Evolutionary conservation across 2,797 vertebrate species (phyloP), one percentile per base, ranked within the genome.

Genomic region (Petrocephalus schoutedeni): DNA sequence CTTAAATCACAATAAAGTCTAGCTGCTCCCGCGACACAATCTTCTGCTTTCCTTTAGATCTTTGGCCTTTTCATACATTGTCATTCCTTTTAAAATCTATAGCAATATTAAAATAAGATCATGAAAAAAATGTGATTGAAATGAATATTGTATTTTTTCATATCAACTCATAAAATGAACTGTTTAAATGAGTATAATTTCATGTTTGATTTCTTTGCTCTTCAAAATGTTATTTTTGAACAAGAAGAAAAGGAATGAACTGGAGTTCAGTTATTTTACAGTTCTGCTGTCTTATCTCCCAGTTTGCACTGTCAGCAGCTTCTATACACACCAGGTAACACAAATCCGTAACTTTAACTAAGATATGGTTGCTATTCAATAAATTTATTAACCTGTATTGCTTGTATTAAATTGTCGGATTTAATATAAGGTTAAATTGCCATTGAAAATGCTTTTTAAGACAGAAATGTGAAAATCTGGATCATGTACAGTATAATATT

Each of bases 171-270:
- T 85, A 85, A 85, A 85, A 85, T 23, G n/a, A 56, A 56, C 53
- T 85, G 82, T 85, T 85, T 85, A 57, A 85, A 85, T 85, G 57
- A 85, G 82, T 56, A 28, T 28, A 85, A 54, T 54, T 85, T 53
- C 1, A 28, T 54, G 49, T 85, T 84, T 83, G 45, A 53, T 54
- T 85, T 85, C n/a, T 57, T 85, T 56, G 49, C 49, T 23, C 49
- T 14, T 23, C 21, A 53, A 53, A 49, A 56, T 54, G 80, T 54
- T 67, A 9, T 23, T 84, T 84, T 51, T 67, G 10, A 36, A 16
- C 32, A 45, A 67, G n/a, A 84, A 10, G 23, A 84, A 53, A 53
- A 23, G 3, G 49, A 49, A 54, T 74, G 21, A n/a, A 21, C 49
- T 53, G n/a, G 32, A 82, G 77, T 49, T 7, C 4, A 9, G 23